Base-by-base conservation (phyloP, 2,113 vertebrate genomes). In the Forbesichthys agassizii region DNA sequence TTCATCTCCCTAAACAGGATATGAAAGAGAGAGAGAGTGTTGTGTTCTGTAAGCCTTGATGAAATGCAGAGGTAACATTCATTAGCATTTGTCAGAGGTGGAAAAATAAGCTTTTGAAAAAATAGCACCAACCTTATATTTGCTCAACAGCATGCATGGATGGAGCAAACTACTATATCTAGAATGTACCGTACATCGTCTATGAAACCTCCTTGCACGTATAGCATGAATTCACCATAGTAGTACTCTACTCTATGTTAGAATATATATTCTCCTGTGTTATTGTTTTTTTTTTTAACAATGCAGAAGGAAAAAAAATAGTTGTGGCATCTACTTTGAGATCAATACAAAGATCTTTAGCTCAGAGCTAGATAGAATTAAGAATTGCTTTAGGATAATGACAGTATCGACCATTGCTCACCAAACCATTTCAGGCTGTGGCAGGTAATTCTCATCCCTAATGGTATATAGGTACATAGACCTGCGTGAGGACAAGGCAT, bases 371-470 rank as follows among this genome's bases (percentile, higher is more conserved):
- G 89, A 89, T 87, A 85, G 77, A 90, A 90, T 90, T 89, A 90
- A 83, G 84, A 84, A 89, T 81, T 86, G 87, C 86, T 87, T 86
- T 87, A 81, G 80, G 80, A 86, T 89, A 86, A 89, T 89, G 89
- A 88, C 87, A 80, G 71, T 88, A 90, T 90, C 81, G 84, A 89
- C 75, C 84, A 68, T 79, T 0, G 57, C 80, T 85, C 86, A 73
- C 76, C 69, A 78, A 84, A 82, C 80, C 80, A 63, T 85, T 83
- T 84, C 73, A 75, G 76, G 77, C 79, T 59, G 73, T 81, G 77
- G 78, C 81, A 81, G 78, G 81, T 86, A 79, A 82, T 86, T 88
- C 77, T 77, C 75, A 55, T 80, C 73, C 69, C 78, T 79, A 75
- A 79, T 81, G 81, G 88, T 85, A 74, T 80, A 71, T 63, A 72